Conservation (phyloP, 2,113 vertebrate species). For the Acinonyx jubatus region DNA sequence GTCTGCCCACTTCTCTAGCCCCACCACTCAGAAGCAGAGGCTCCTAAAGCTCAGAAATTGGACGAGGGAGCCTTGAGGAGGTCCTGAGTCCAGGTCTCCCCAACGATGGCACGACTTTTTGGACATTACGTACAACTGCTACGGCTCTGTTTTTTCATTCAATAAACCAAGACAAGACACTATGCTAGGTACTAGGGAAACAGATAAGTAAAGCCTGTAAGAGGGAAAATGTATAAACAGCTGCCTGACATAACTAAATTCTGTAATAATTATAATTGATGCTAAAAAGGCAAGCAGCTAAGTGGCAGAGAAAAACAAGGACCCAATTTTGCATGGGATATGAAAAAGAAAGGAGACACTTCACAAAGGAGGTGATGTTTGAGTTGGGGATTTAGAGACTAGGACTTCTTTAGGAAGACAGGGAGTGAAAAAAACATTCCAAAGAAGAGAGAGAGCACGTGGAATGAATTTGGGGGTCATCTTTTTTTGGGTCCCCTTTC, state of each 20-base stretch:
- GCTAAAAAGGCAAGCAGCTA: constrained; percentile 4
- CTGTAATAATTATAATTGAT: not conserved
- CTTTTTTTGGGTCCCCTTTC: not conserved
- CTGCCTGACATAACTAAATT: not conserved
- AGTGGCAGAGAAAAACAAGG: not conserved
- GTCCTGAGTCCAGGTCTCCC: not conserved
- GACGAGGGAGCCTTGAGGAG: not conserved
- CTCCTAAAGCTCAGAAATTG: not conserved
- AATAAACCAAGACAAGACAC: not conserved
- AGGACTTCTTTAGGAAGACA: not conserved
- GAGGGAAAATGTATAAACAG: not conserved
- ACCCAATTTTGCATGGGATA: not conserved
- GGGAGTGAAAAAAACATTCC: not conserved
- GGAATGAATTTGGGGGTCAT: not conserved
- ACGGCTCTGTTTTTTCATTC: not conserved
- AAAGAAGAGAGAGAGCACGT: not conserved
- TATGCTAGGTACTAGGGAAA: not conserved
- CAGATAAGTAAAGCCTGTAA: not conserved
- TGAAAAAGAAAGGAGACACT: not conserved
- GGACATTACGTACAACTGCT: not conserved
- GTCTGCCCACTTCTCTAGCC: not conserved
- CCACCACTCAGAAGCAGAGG: not conserved
- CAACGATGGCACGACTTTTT: not conserved
- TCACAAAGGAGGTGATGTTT: not conserved
- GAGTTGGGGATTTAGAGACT: not conserved